Percentiles rank a stretch among this genome's conserved stretches.
Evolutionary conservation across 2,888 invertebrate genomes (phyloP).

Genomic region (Euclidia mi): DNA sequence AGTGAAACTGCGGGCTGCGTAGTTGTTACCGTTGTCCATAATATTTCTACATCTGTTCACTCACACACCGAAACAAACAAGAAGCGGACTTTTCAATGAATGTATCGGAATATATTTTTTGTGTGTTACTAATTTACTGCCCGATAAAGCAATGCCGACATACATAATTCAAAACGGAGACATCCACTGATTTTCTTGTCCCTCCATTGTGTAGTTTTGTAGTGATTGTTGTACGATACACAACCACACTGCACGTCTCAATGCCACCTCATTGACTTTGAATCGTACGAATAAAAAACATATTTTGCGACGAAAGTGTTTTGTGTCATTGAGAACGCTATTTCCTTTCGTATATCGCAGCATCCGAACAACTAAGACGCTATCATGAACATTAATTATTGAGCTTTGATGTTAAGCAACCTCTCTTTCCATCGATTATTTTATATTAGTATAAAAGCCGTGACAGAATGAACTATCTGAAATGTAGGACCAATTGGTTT

Average conservation of each 20-base stretch:
- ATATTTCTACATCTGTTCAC: slow-evolving; percentile 51
- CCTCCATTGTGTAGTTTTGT: slow-evolving; percentile 74
- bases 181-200: slow-evolving; percentile 78
- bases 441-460: slow-evolving; percentile 36
- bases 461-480: slow-evolving; percentile 46
- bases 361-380: slow-evolving; percentile 13
- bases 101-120: slow-evolving; percentile 64
- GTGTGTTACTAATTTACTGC: slow-evolving; percentile 82
- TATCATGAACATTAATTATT: slow-evolving; percentile 37
- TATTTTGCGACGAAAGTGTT: slow-evolving; percentile 32
- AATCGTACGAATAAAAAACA: slow-evolving; percentile 31
- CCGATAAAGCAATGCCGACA: slow-evolving; percentile 77
- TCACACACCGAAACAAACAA: slow-evolving; percentile 69
- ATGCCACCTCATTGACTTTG: slow-evolving; percentile 52
- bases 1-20: slow-evolving; percentile 53
- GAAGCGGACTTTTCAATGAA: slow-evolving; percentile 72
- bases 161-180: slow-evolving; percentile 85
- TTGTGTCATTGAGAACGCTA: slow-evolving; percentile 44
- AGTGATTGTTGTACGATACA: slow-evolving; percentile 57
- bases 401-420: slow-evolving; percentile 29
- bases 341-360: slow-evolving; percentile 39
- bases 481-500: slow-evolving; percentile 71
- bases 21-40: slow-evolving; percentile 65
- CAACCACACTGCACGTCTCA: slow-evolving; percentile 54
- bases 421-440: slow-evolving; percentile 39